Conservation (phyloP, 2,797 vertebrate species). For the Gallirallus australis region DNA sequence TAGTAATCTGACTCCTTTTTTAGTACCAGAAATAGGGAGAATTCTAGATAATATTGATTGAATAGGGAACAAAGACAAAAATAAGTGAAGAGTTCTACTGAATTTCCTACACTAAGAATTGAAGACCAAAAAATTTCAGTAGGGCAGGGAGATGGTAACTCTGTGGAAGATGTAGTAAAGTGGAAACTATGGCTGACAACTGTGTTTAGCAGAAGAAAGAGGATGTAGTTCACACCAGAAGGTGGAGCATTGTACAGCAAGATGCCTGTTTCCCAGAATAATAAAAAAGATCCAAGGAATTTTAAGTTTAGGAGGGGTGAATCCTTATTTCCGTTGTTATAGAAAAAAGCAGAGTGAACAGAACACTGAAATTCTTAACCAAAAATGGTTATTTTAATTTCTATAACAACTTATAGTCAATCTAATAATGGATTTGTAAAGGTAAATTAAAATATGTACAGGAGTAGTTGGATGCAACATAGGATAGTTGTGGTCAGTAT, state of each 20-base stretch:
- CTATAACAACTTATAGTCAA: neutral
- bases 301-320: neutral
- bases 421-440: neutral
- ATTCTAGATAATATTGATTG: neutral
- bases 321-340: neutral
- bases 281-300: neutral
- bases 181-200: neutral
- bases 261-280: neutral
- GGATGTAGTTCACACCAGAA: neutral
- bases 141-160: neutral
- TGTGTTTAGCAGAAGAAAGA: neutral
- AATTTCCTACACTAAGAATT: neutral
- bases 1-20: rapidly evolving
- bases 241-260: neutral
- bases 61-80: neutral
- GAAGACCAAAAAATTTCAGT: neutral
- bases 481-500: neutral
- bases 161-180: neutral
- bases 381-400: neutral
- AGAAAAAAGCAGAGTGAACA: neutral
- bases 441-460: neutral
- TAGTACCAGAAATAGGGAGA: neutral
- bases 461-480: neutral
- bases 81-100: neutral
- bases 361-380: neutral